Base-by-base conservation (phyloP, 2,797 vertebrate genomes). In the Gymnoscopelus braueri region DNA sequence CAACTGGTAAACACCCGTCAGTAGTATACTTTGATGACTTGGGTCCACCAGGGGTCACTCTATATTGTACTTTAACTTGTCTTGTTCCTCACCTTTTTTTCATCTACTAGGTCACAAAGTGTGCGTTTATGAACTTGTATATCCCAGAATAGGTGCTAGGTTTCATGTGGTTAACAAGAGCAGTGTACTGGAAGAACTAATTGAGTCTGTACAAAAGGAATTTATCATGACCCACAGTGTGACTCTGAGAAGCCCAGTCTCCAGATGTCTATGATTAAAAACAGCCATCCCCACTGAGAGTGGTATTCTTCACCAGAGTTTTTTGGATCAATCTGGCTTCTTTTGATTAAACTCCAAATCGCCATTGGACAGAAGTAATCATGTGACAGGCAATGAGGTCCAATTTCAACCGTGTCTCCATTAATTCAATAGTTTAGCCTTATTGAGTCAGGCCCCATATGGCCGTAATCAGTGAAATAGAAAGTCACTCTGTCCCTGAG, bases 321-420 rank as follows among this genome's bases (percentile, higher is more conserved):
- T 95, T 97, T 97, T 97, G 96, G 96, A 98, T 99, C 97, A 97
- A 98, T 99, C 96, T 96, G 96, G 96, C 96, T 97, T 96, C 95
- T 96, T 96, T 97, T 97, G 95, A 96, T 95, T 96, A 96, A 96
- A 96, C 95, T 87, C 84, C 95, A 98, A 99, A 97, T 98, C 98
- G 97, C 98, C 97, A 99, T 99, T 99, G 98, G 98, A 95, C 96
- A 98, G 96, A 96, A 94, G 96, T 97, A 97, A 98, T 98, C 98
- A 99, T 99, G 97, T 99, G 98, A 99, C 97, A 97, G 95, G 95
- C 96, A 96, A 96, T 97, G 98, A 96, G 97, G 96, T 98, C 97
- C 97, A 98, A 98, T 99, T 99, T 99, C 97, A 98, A 98, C 96
- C 97, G 98, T 97, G 98, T 98, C 97, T 98, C 96, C 97, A 96